These are phyloP conservation scores for Enteromius unitaeniatus DNA, from an alignment of 2,797 vertebrate genomes.

Conservation along the genomic window DNA sequence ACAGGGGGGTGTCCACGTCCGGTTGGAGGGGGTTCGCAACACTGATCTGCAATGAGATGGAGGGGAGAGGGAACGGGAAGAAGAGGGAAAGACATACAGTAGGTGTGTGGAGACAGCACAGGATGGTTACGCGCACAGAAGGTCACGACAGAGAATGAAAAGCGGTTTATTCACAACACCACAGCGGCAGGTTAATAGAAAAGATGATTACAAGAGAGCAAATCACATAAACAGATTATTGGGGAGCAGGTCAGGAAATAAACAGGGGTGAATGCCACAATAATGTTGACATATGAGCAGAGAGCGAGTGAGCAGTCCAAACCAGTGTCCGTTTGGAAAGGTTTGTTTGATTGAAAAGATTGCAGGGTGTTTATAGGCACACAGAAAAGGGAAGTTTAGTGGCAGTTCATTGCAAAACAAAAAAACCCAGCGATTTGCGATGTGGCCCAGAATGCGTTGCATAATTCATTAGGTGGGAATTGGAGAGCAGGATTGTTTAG, in stretches of 20 bases:
- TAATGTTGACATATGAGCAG: neutral
- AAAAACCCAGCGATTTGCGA: slow-evolving; percentile 56
- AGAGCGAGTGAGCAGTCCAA: neutral
- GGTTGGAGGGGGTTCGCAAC: slow-evolving; percentile 56
- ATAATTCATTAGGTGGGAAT: slow-evolving; percentile 66
- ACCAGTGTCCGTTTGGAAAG: slow-evolving; percentile 35
- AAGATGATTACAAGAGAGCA: neutral
- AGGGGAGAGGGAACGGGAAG: slow-evolving; percentile 3
- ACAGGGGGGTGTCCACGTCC: slow-evolving; percentile 51
- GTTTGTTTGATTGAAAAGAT: slow-evolving; percentile 38
- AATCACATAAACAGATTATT: slow-evolving; percentile 29
- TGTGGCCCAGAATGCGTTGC: slow-evolving; percentile 58
- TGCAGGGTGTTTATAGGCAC: slow-evolving; percentile 38
- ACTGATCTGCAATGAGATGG: slow-evolving; percentile 62
- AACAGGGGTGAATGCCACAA: slow-evolving; percentile 23
- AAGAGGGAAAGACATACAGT: slow-evolving; percentile 17
- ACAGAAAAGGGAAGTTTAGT: slow-evolving; percentile 53
- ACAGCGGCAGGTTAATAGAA: slow-evolving; percentile 12
- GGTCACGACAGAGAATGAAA: neutral
- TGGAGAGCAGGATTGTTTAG: slow-evolving; percentile 61
- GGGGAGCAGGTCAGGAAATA: slow-evolving; percentile 16
- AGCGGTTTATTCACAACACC: slow-evolving; percentile 6
- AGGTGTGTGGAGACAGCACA: slow-evolving; percentile 31
- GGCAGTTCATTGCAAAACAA: slow-evolving; percentile 58
- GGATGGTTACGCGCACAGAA: slow-evolving; percentile 2